phyloP scores from a whole-genome alignment of 2,888 invertebrate genomes.

The Drosophila formosana region DNA sequence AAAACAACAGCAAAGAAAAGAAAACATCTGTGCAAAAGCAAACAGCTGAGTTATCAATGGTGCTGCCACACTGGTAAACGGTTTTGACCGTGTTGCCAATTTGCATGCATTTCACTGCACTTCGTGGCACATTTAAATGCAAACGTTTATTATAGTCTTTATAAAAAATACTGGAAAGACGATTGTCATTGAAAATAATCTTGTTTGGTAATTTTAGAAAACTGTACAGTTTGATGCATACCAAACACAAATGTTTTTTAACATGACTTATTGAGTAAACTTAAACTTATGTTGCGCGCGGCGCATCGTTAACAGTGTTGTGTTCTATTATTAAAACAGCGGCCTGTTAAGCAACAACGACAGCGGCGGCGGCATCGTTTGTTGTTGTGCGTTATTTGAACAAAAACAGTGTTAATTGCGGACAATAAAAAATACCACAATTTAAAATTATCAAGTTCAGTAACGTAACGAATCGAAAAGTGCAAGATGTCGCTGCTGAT shows the following conservation, averaged over 20 bases:
- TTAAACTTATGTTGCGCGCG: not conserved
- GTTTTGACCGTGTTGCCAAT: not conserved
- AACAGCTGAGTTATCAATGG: not conserved
- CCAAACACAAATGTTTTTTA: not conserved
- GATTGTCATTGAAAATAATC: no score
- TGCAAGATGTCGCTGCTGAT: constrained; percentile 68
- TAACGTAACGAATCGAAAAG: constrained; percentile 15
- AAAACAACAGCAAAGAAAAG: constrained; percentile 45
- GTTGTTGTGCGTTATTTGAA: constrained; percentile 54
- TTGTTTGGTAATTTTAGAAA: not conserved
- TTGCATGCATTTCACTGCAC: not conserved
- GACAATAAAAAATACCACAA: constrained; percentile 32
- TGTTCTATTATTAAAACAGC: constrained; percentile 4
- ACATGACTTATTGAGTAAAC: no score
- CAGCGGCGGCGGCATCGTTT: constrained; percentile 37
- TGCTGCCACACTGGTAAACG: not conserved
- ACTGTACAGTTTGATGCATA: not conserved
- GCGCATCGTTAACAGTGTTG: constrained; percentile 15
- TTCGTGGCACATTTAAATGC: no score
- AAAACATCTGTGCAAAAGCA: constrained; percentile 51
- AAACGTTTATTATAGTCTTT: no score
- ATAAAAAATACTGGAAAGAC: no score
- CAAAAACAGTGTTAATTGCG: constrained; percentile 31
- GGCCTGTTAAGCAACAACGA: constrained; percentile 30
- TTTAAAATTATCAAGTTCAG: constrained; percentile 25